Percentiles rank a stretch among this genome's conserved stretches.
phyloP scores from a whole-genome alignment of 1,140 invertebrate genomes.

The Eumaeus atala region DNA sequence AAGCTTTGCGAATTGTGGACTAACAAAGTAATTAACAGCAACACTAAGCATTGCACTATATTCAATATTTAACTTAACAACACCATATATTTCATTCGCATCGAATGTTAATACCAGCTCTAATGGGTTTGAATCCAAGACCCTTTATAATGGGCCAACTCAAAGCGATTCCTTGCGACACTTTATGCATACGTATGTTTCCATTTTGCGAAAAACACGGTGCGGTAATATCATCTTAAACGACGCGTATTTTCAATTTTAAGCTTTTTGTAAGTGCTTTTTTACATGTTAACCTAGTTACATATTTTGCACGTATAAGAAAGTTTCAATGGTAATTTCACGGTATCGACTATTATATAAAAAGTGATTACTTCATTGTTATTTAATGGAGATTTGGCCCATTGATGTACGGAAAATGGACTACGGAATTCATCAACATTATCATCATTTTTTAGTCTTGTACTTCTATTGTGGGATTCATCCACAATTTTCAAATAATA shows the following conservation, averaged over 20 bases:
- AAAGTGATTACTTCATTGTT: background rate
- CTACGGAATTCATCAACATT: no score
- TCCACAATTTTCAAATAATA: no score
- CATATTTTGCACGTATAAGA: background rate
- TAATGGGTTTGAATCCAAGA: conserved; percentile 6
- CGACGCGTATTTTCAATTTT: background rate
- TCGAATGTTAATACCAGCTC: background rate
- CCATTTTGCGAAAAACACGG: conserved; percentile 4
- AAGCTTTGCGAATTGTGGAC: no score
- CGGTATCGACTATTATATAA: background rate
- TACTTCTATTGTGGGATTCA: no score
- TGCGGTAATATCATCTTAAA: background rate
- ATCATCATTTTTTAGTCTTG: no score
- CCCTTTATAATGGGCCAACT: conserved; percentile 6
- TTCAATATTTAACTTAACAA: no score
- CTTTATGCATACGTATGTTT: conserved; percentile 11
- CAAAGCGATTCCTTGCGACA: conserved; percentile 5
- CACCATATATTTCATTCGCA: background rate
- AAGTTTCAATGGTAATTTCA: background rate
- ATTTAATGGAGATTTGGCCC: background rate
- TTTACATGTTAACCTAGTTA: conserved; percentile 3
- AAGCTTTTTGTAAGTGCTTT: background rate
- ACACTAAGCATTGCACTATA: no score
- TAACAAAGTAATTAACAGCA: no score
- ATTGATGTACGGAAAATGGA: background rate